Percentiles rank a stretch among this genome's conserved stretches.
Evolutionary conservation across 2,797 vertebrate species (phyloP).

Genomic region (Hylomyscus alleni): DNA sequence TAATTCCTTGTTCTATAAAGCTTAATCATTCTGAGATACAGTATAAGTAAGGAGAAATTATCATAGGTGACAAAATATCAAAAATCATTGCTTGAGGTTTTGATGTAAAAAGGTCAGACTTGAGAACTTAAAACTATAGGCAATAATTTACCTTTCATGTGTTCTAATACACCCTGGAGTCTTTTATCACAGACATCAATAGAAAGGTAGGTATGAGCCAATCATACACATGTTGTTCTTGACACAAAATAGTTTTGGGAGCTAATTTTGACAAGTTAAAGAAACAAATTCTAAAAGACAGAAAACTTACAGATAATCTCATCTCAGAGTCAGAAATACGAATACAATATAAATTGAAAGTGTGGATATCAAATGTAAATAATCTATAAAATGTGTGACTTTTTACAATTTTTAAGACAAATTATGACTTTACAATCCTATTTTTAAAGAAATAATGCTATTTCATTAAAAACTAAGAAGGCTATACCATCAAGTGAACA

Average conservation of each 20-base stretch:
- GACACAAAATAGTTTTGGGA: background rate
- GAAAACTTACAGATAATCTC: background rate
- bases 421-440: background rate
- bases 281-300: background rate
- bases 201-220: background rate
- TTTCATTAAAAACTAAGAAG: background rate
- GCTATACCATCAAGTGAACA: background rate
- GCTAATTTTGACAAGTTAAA: background rate
- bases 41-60: background rate
- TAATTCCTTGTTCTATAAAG: background rate
- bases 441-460: background rate
- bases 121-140: slow-evolving; percentile 27
- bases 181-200: slow-evolving; percentile 30
- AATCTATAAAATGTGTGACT: background rate
- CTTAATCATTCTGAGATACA: slow-evolving; percentile 29
- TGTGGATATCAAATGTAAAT: background rate
- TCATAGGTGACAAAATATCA: slow-evolving; percentile 9
- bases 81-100: background rate
- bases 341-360: background rate
- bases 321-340: background rate
- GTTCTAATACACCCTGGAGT: background rate
- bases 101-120: background rate
- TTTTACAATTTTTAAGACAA: background rate
- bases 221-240: background rate
- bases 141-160: slow-evolving; percentile 19